Percentiles rank a stretch among this genome's conserved stretches.
phyloP scores from a whole-genome alignment of 1,140 invertebrate genomes.

The Microplitis mediator region DNA sequence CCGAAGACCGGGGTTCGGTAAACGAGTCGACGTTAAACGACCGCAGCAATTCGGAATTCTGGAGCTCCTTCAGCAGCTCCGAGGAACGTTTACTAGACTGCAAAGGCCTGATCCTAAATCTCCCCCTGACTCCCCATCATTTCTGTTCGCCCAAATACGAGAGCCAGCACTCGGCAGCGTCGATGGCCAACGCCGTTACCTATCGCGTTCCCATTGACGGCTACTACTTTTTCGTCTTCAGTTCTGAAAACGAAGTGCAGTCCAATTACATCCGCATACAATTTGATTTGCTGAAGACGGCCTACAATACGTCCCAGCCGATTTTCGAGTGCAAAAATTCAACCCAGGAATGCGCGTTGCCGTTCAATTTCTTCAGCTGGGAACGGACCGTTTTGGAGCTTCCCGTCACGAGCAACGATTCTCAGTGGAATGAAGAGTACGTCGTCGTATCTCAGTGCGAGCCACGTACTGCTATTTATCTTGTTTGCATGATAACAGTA shows the following conservation, averaged over 20 bases:
- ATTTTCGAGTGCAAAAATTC: constrained; percentile 67
- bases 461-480: constrained; percentile 73
- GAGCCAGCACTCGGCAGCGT: constrained; percentile 56
- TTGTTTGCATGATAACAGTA: constrained; percentile 72
- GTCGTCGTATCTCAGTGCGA: constrained; percentile 76
- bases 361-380: constrained; percentile 71
- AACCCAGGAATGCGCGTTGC: constrained; percentile 68
- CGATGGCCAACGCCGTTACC: constrained; percentile 68
- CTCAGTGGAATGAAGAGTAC: constrained; percentile 76
- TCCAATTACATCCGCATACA: constrained; percentile 70
- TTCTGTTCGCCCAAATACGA: constrained; percentile 61
- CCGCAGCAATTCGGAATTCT: constrained; percentile 76
- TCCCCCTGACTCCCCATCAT: constrained; percentile 70
- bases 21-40: constrained; percentile 70
- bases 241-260: constrained; percentile 79
- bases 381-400: constrained; percentile 72
- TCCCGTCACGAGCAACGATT: constrained; percentile 67
- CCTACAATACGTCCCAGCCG: constrained; percentile 68
- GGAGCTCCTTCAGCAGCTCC: constrained; percentile 79
- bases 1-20: constrained; percentile 66
- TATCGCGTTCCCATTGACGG: constrained; percentile 74
- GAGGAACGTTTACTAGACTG: constrained; percentile 77
- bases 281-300: constrained; percentile 73
- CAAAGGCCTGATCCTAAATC: constrained; percentile 73
- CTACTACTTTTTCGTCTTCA: constrained; percentile 84